A percentile compares a stretch with the other conserved stretches of the same genome.
Conservation (phyloP, 2,113 vertebrate genomes). For the Dromaius novaehollandiae region DNA sequence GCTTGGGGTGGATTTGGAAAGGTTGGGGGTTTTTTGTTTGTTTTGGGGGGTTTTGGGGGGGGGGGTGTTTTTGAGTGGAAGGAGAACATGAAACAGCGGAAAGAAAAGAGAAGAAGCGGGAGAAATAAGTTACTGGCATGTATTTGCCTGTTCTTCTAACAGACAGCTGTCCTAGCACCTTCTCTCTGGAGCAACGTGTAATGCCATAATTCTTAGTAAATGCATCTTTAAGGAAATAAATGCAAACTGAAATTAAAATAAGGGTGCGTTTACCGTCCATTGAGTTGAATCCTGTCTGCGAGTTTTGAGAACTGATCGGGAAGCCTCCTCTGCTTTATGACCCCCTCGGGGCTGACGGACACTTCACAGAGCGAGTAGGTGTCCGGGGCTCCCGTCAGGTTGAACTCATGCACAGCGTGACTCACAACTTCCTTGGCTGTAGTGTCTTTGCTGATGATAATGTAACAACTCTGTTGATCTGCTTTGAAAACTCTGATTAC, state of each 20-base stretch:
- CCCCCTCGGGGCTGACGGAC: constrained; percentile 92
- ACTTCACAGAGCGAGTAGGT: constrained; percentile 95
- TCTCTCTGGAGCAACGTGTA: too few relatives aligned
- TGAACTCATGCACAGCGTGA: constrained; percentile 90
- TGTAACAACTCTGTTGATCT: constrained; percentile 97
- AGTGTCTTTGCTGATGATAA: constrained; percentile 97
- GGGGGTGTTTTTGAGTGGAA: background rate
- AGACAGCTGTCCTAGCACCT: rapidly evolving
- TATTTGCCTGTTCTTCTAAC: background rate
- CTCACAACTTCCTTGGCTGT: constrained; percentile 96
- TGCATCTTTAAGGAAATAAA: background rate
- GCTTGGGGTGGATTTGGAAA: background rate
- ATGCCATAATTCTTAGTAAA: background rate
- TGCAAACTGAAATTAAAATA: background rate
- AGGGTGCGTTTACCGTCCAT: constrained; percentile 82
- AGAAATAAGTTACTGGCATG: background rate
- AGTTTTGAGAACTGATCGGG: constrained; percentile 95
- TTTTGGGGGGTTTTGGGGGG: too few relatives aligned
- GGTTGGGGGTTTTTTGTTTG: too few relatives aligned
- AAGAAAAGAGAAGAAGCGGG: background rate
- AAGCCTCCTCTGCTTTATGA: constrained; percentile 94
- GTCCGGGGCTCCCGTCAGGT: constrained; percentile 82
- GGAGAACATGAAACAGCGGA: background rate
- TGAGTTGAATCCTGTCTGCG: constrained; percentile 96
- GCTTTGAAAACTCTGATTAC: constrained; percentile 96